Conservation (phyloP, 2,888 invertebrate genomes). For the Parnassius mnemosyne region DNA sequence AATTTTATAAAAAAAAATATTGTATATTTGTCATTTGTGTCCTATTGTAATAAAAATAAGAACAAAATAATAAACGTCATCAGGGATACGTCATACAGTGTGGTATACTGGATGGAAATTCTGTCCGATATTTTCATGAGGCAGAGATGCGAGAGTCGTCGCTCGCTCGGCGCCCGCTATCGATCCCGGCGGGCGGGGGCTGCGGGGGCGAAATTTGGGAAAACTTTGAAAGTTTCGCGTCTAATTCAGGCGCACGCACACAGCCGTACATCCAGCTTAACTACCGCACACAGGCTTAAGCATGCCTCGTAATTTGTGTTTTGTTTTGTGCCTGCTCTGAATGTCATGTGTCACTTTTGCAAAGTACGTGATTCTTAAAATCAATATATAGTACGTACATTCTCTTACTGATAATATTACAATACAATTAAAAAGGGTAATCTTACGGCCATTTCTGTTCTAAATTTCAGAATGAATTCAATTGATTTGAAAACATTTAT, state of each 20-base stretch:
- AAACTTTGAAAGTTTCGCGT: constrained; percentile 81
- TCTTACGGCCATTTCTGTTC: too few species aligned
- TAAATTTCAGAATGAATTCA: too few species aligned
- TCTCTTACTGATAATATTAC: too few species aligned
- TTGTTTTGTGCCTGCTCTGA: constrained; percentile 68
- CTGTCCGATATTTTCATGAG: constrained; percentile 75
- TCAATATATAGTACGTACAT: too few species aligned
- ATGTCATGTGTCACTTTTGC: constrained; percentile 58
- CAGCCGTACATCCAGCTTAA: constrained; percentile 57
- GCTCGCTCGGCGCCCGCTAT: constrained; percentile 67
- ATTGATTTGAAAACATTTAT: too few species aligned
- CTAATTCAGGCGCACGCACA: constrained; percentile 81
- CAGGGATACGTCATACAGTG: constrained; percentile 34
- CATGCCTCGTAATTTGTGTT: constrained; percentile 65
- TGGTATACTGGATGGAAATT: constrained; percentile 50
- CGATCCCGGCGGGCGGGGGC: constrained; percentile 65
- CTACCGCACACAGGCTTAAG: constrained; percentile 52
- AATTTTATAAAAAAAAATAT: too few species aligned
- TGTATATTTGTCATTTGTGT: too few species aligned
- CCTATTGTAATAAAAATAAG: not conserved
- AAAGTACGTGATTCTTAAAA: not conserved
- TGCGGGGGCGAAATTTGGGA: constrained; percentile 77
- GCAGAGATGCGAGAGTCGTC: constrained; percentile 61
- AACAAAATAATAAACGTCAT: constrained; percentile 7
- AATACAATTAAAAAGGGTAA: too few species aligned